Conservation (phyloP, 2,113 vertebrate genomes). For the Chitala chitala region DNA sequence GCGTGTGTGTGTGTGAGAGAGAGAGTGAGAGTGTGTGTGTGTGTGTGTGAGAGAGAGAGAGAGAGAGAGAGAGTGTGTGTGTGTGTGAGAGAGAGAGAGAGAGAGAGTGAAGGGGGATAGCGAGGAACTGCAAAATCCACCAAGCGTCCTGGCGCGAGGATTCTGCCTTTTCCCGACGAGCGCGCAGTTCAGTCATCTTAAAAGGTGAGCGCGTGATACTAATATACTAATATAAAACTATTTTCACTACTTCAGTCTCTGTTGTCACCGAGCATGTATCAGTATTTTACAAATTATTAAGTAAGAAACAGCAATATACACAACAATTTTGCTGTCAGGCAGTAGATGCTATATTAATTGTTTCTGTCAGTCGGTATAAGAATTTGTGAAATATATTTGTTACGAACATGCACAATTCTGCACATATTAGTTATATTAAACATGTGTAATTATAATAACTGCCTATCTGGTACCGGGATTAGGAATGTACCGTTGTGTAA, state of each 20-base stretch:
- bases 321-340: conserved; percentile 16
- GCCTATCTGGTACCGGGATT: not conserved
- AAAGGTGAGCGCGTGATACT: conserved; percentile 50
- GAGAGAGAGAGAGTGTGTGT: conserved; percentile 19
- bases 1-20: not conserved
- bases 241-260: not conserved
- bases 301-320: not conserved
- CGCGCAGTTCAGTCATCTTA: conserved; percentile 46
- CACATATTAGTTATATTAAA: not conserved
- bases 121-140: conserved; percentile 33
- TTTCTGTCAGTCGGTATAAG: not conserved
- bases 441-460: not conserved
- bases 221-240: not conserved
- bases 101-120: conserved; percentile 23
- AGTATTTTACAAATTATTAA: not conserved
- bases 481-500: conserved; percentile 11
- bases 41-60: conserved; percentile 15
- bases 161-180: conserved; percentile 48
- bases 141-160: conserved; percentile 46
- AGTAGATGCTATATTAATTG: not conserved
- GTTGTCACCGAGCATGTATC: not conserved
- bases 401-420: not conserved
- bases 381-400: not conserved
- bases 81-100: conserved; percentile 11
- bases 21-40: not conserved